Base-by-base conservation (phyloP, 2,797 vertebrate genomes). In the Chloroceryle inda region DNA sequence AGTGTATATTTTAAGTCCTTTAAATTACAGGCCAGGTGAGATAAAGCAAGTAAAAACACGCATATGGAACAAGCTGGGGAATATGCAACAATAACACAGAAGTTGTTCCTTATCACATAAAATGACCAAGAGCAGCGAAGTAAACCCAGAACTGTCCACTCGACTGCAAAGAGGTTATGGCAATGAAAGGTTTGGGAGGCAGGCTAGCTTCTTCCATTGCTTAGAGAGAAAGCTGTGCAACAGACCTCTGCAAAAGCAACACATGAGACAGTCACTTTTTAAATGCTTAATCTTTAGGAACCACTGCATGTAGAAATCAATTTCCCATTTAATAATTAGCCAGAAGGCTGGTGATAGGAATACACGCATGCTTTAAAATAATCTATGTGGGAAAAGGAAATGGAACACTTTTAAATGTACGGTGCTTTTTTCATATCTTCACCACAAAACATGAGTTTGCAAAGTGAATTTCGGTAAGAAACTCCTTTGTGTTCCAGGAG, bases 21-120 rank as follows among this genome's bases (percentile, higher is more conserved):
- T 95, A 97, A 97, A 89, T 97, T 96, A 92, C 87, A 92, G 77
- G 49, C 88, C 97, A 98, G 97, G 98, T 98, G 97, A 98, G 96
- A 94, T 66, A 84, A 91, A 96, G 72, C 61, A 89, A 96, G 93
- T 79, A 62, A 85, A 96, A 96, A 79, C 26, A 24, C 0, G 3
- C 52, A 29, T 44, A 38, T 3, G 9, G 45, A 76, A 62, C 72
- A 59, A 84, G 52, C 49, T 47, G 33, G 44, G 56, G 45, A 81
- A 72, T 50, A 91, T 15, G 29, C 22, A 35, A 23, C 64, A 31
- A 7, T 66, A 89, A 71, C 14, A n/a, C 35, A 63, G 45, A 71
- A 91, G 77, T 53, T 84, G 55, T 40, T 78, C 31, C 47, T 92
- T 96, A 74, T 83, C 56, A 5, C 2, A 14, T 35, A 53, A 69